These are phyloP conservation scores for Campaea margaritaria DNA, from an alignment of 2,888 invertebrate species.

Conservation along the genomic window DNA sequence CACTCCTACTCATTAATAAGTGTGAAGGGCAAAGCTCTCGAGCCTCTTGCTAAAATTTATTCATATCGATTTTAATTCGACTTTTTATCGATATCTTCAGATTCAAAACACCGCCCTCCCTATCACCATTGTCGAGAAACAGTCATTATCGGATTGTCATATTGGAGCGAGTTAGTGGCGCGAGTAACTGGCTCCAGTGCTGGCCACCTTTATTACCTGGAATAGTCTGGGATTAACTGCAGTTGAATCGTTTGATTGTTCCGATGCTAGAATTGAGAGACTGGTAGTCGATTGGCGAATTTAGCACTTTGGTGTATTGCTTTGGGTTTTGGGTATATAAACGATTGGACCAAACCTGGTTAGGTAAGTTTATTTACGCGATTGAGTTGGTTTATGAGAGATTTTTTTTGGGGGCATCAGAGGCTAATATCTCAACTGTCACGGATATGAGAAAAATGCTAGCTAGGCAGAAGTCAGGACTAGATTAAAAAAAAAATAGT, in stretches of 20 bases:
- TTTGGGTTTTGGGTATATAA: too few species aligned
- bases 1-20: too few species aligned
- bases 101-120: not conserved
- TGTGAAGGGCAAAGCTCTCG: too few species aligned
- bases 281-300: constrained; percentile 1
- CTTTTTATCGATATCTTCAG: constrained; percentile 8
- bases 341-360: too few species aligned
- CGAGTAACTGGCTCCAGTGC: constrained; percentile 9
- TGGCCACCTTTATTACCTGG: constrained; percentile 17
- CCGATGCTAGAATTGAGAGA: constrained; percentile 8
- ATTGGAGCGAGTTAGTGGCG: constrained; percentile 14
- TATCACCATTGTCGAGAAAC: constrained; percentile 7
- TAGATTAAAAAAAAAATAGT: too few species aligned
- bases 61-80: not conserved
- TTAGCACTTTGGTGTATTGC: not conserved
- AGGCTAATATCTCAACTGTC: too few species aligned
- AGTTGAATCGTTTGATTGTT: constrained; percentile 22
- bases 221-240: constrained; percentile 23
- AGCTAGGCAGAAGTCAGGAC: too few species aligned
- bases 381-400: too few species aligned
- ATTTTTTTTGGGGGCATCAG: too few species aligned
- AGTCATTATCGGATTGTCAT: constrained; percentile 26
- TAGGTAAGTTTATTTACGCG: too few species aligned
- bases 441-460: too few species aligned
- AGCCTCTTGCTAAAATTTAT: too few species aligned